A percentile compares a stretch with the other conserved stretches of the same genome.
These are phyloP conservation scores for Caenorhabditis panamensis DNA, from an alignment of 2,888 invertebrate species.

Conservation along the genomic window DNA sequence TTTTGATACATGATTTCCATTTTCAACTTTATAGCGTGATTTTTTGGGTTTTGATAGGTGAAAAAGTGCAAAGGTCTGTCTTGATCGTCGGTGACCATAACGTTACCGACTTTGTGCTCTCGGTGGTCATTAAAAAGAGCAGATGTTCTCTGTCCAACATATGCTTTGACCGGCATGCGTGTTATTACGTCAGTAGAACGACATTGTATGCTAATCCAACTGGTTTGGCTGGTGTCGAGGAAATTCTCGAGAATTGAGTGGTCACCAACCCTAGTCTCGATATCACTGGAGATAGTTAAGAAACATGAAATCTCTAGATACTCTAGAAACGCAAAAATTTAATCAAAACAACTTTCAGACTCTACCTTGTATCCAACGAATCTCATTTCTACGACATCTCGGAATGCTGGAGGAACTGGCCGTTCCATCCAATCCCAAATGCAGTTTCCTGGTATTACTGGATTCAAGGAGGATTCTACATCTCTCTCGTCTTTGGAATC, in stretches of 20 bases:
- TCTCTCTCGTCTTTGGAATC: constrained; percentile 68
- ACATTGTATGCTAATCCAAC: constrained; percentile 9
- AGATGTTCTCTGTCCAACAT: background rate
- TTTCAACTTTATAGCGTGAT: constrained; percentile 14
- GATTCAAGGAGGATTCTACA: constrained; percentile 65
- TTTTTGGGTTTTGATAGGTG: constrained; percentile 1
- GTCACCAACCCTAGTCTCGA: too few species aligned
- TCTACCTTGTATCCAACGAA: constrained; percentile 71
- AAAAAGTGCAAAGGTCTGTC: background rate
- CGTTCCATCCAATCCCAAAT: constrained; percentile 85
- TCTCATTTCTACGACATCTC: constrained; percentile 74
- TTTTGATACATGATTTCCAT: background rate
- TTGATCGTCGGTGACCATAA: too few species aligned
- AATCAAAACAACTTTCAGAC: constrained; percentile 39
- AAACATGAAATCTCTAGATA: too few species aligned
- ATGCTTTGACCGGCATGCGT: background rate
- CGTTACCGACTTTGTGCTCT: too few species aligned
- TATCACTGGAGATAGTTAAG: too few species aligned
- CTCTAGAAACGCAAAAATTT: too few species aligned
- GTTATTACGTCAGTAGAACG: background rate
- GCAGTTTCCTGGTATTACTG: constrained; percentile 87
- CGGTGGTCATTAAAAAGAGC: background rate
- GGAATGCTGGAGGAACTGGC: constrained; percentile 79
- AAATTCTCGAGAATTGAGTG: too few species aligned
- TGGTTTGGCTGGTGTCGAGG: background rate